These are phyloP conservation scores for Kryptolebias marmoratus DNA, from an alignment of 2,113 vertebrate species.

Conservation along the genomic window DNA sequence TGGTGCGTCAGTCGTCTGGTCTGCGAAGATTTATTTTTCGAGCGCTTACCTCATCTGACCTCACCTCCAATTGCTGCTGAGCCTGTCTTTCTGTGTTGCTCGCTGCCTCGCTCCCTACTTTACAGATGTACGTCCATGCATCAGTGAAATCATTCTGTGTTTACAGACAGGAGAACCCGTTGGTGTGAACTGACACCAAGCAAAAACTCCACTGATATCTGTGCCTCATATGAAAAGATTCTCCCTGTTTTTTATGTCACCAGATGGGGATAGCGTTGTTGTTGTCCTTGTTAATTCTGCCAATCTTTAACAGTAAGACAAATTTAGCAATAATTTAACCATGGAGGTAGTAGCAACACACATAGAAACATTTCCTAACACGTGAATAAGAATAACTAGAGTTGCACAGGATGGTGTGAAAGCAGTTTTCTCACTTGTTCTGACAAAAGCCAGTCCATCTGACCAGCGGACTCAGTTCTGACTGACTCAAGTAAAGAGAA, in stretches of 20 bases:
- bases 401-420: constrained; percentile 30
- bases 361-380: constrained; percentile 13
- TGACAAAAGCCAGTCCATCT: background rate
- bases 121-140: constrained; percentile 32
- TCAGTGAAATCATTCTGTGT: constrained; percentile 29
- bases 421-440: constrained; percentile 36
- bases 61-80: constrained; percentile 67
- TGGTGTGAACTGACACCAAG: constrained; percentile 5
- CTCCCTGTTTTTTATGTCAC: constrained; percentile 27
- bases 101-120: constrained; percentile 1
- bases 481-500: constrained; percentile 35
- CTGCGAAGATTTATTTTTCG: constrained; percentile 71
- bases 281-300: background rate
- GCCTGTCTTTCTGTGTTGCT: constrained; percentile 46
- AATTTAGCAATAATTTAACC: background rate
- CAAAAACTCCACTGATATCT: constrained; percentile 19
- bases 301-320: background rate
- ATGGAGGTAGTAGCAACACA: constrained; percentile 21
- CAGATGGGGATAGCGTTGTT: background rate
- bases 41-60: constrained; percentile 72
- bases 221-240: constrained; percentile 22
- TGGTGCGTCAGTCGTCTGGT: constrained; percentile 70
- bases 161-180: background rate
- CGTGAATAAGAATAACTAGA: constrained; percentile 30
- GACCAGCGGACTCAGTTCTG: background rate